Conservation (phyloP, 2,113 vertebrate genomes). For the Rafetus swinhoei region DNA sequence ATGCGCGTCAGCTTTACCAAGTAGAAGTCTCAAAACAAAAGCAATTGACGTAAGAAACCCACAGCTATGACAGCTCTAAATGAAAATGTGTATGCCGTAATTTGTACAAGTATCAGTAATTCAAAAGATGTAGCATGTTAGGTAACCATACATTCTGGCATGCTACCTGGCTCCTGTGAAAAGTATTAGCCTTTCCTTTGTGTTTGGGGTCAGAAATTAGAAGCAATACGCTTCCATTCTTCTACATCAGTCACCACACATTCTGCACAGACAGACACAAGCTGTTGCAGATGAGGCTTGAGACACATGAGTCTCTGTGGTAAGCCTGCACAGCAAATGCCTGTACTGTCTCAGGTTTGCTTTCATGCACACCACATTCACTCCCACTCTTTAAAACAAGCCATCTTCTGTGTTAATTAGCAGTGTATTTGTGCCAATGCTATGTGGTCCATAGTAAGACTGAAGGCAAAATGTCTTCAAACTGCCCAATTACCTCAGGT, state of each 20-base stretch:
- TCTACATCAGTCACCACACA: not conserved
- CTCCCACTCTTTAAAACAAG: not conserved
- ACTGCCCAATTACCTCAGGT: not conserved
- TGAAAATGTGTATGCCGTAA: not conserved
- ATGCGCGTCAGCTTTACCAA: not conserved
- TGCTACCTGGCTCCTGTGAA: no score
- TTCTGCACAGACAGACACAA: not conserved
- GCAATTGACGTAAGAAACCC: accelerated
- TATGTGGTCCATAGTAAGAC: accelerated
- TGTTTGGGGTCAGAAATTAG: not conserved
- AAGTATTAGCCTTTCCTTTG: no score
- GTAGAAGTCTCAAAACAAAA: not conserved
- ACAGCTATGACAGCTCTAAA: not conserved
- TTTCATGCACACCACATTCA: accelerated
- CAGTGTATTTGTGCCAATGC: accelerated
- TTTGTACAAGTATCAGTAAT: not conserved
- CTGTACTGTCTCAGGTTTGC: not conserved
- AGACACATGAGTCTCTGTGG: not conserved
- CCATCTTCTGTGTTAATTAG: accelerated
- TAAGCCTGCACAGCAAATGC: not conserved
- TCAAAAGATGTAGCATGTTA: not conserved
- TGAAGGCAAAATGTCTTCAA: not conserved
- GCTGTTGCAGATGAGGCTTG: accelerated
- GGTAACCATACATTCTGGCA: not conserved
- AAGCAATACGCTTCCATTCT: not conserved